Base-by-base conservation (phyloP, 2,113 vertebrate genomes). In the Macquaria australasica region DNA sequence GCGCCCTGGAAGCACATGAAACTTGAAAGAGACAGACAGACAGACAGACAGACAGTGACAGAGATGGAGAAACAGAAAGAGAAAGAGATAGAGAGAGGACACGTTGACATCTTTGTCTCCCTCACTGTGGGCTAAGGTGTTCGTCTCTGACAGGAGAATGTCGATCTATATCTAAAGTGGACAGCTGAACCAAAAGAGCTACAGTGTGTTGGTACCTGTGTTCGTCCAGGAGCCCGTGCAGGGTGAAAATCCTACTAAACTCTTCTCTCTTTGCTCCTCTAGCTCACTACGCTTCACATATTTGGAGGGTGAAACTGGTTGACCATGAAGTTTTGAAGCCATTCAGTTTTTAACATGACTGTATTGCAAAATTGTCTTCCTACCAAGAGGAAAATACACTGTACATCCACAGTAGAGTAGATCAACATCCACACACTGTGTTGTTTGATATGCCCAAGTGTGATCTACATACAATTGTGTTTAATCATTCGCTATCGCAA, bases 101-200 rank as follows among this genome's bases (percentile, higher is more conserved):
- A 70, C 68, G 11, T 34, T 82, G 81, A 90, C 77, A 74, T 84
- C 81, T 84, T 62, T 79, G 73, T 83, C 45, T 82, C 78, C 58
- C n/a, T 85, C 60, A 59, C 59, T 66, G 67, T 43, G 76, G 64
- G 60, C 62, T 82, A 59, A 84, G 82, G 64, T 66, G 81, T 48
- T 88, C 63, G 55, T 83, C 85, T 63, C 74, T 88, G 83, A 85
- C 67, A 88, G 67, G 62, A 10, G 20, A 79, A 74, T 72, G 73
- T 71, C 69, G 64, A 67, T 82, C 76, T 79, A 53, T 76, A 84
- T 87, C 87, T 90, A 43, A 76, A 82, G 74, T 83, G 80, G 87
- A 91, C 79, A 86, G 85, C 87, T 83, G 78, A 79, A 88, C 71
- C 56, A 48, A 68, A 43, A 41, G 62, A 76, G n/a, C 34, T 37